Evolutionary conservation across 2,113 vertebrate genomes (phyloP).

Genomic region (Semnopithecus entellus): DNA sequence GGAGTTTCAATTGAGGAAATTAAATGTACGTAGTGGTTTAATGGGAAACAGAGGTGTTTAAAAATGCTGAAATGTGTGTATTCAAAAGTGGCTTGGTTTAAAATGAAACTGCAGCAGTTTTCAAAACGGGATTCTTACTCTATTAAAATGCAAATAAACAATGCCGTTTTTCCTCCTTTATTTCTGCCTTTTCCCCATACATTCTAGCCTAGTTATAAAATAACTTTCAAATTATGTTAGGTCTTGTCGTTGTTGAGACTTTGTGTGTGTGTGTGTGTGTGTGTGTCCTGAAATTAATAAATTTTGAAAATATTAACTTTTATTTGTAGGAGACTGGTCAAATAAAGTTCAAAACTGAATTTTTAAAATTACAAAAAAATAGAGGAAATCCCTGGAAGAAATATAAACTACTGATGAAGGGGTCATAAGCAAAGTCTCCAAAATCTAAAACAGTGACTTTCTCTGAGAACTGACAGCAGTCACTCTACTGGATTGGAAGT

Average conservation of each 20-base stretch:
- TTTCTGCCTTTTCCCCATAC: neutral
- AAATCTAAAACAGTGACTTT: slow-evolving; percentile 32
- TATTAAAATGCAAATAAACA: slow-evolving; percentile 82
- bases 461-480: slow-evolving; percentile 32
- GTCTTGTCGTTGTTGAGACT: slow-evolving; percentile 57
- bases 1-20: slow-evolving; percentile 73
- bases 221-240: slow-evolving; percentile 57
- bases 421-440: neutral
- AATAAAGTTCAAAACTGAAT: slow-evolving; percentile 43
- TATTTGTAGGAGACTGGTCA: slow-evolving; percentile 34
- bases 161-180: neutral
- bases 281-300: slow-evolving; percentile 20
- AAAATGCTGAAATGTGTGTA: slow-evolving; percentile 75
- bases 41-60: slow-evolving; percentile 70
- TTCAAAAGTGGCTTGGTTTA: slow-evolving; percentile 71
- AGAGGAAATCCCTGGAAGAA: neutral
- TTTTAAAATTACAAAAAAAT: slow-evolving; percentile 40
- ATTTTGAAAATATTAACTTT: slow-evolving; percentile 52
- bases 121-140: slow-evolving; percentile 72
- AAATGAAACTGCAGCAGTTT: slow-evolving; percentile 67
- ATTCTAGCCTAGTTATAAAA: slow-evolving; percentile 39
- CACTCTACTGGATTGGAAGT: neutral
- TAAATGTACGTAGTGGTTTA: slow-evolving; percentile 70
- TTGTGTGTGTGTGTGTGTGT: neutral
- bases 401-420: neutral